Percentiles rank a stretch among this genome's conserved stretches.
phyloP scores from a whole-genome alignment of 1,140 invertebrate species.

The Polypedilum pembai region DNA sequence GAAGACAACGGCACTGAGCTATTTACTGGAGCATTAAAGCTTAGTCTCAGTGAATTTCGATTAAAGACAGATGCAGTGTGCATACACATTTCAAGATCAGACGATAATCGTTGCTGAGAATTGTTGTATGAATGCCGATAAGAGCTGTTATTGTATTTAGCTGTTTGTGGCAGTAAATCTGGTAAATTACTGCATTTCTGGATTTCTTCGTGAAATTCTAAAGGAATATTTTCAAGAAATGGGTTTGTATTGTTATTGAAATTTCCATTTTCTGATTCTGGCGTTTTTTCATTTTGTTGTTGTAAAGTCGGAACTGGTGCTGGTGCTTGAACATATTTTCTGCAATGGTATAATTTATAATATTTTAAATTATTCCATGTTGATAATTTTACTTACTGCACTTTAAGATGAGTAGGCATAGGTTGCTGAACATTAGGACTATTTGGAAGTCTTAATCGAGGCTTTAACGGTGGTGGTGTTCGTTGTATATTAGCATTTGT shows the following conservation, averaged over 20 bases:
- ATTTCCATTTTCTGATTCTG: constrained; percentile 61
- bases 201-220: constrained; percentile 32
- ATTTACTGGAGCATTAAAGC: constrained; percentile 20
- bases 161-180: constrained; percentile 48
- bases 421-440: background rate
- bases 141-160: constrained; percentile 39
- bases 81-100: background rate
- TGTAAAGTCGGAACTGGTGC: constrained; percentile 68
- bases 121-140: constrained; percentile 31
- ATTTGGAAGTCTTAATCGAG: constrained; percentile 38
- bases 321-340: constrained; percentile 52
- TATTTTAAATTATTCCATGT: background rate
- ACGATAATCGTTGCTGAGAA: constrained; percentile 37
- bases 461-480: constrained; percentile 36
- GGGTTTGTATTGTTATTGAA: constrained; percentile 65
- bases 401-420: background rate
- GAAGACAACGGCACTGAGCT: constrained; percentile 11
- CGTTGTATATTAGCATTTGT: background rate
- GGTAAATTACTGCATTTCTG: constrained; percentile 43
- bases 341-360: background rate
- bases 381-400: background rate
- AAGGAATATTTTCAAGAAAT: constrained; percentile 48
- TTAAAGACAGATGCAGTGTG: constrained; percentile 11
- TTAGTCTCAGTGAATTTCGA: constrained; percentile 20
- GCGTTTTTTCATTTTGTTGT: constrained; percentile 54